These are phyloP conservation scores for Apamea epomidion DNA, from an alignment of 2,888 invertebrate genomes.

Conservation along the genomic window DNA sequence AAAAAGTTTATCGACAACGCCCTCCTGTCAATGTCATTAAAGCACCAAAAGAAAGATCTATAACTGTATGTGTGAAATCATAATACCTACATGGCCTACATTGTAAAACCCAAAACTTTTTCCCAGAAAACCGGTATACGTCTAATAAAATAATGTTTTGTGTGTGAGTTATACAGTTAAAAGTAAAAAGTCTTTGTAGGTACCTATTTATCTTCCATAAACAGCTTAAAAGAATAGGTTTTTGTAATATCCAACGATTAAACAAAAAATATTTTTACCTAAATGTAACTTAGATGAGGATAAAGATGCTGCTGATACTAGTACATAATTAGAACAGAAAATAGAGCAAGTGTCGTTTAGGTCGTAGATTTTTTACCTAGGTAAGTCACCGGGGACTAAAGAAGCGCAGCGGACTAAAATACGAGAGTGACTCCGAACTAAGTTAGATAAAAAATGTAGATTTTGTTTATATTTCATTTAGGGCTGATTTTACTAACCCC, in stretches of 20 bases:
- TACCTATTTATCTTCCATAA: background rate
- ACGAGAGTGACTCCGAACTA: background rate
- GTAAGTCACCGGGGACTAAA: background rate
- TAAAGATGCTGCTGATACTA: background rate
- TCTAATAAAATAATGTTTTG: background rate
- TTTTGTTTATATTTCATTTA: background rate
- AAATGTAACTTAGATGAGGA: too few species aligned
- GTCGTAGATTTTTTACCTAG: background rate
- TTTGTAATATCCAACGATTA: background rate
- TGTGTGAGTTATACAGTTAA: background rate
- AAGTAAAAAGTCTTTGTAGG: background rate
- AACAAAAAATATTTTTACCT: background rate
- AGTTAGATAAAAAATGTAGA: background rate
- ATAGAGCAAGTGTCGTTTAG: conserved; percentile 1
- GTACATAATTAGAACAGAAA: background rate
- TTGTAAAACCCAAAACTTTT: background rate
- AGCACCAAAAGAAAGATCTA: background rate
- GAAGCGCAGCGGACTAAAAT: background rate
- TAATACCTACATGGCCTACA: too few species aligned
- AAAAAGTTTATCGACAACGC: background rate
- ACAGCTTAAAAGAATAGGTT: background rate
- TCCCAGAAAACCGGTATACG: background rate
- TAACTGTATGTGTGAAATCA: background rate
- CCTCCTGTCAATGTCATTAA: background rate
- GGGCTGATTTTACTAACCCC: too few species aligned